Base-by-base conservation (phyloP, 1,140 invertebrate species). In the Brachionus paranguensis region DNA sequence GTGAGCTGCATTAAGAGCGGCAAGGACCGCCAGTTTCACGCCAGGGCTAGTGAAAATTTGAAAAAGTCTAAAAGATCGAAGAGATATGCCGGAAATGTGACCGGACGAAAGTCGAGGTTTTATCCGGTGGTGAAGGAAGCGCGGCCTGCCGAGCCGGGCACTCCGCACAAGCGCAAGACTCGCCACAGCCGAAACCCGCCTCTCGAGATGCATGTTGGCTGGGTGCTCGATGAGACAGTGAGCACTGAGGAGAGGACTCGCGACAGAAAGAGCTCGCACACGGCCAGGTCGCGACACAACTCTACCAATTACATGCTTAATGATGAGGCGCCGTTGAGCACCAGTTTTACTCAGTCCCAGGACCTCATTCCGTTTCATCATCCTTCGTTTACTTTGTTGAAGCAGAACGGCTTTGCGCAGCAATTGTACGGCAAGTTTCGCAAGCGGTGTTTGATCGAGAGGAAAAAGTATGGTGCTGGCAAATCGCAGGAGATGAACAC, bases 331-430 rank as follows among this genome's bases (percentile, higher is more conserved):
- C 11, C 60, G 5, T 74, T 85, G 24, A 78, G 70, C 29, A 24
- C 89, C 89, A 93, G 20, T 92, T 92, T 10, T 89, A 93, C 84
- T 95, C 93, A 24, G 93, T 93, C 84, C 94, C 94, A 84, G 91
- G 93, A 76, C 78, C 86, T 88, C 87, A 88, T 85, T 43, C 55
- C 50, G 33, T 97, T 98, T 92, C 95, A 97, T 88, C 96, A 99
- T 91, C 96, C 96, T 43, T 97, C 95, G 87, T 95, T 98, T 90
- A 92, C 95, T 33, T 91, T 98, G 85, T 92, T 98, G n/a, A 94
- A 96, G 87, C 95, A 98, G 89, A 98, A 98, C 89, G 95, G 96
- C 86, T 99, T 99, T 90, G 96, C 96, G 12, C 97, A 98, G 89
- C 94, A 96, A 90, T 95, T 94, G 2, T 98, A 98, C 90, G 94